A percentile compares a stretch with the other conserved stretches of the same genome.
These are phyloP conservation scores for Amphipyra tragopoginis DNA, from an alignment of 2,888 invertebrate genomes.

Conservation along the genomic window DNA sequence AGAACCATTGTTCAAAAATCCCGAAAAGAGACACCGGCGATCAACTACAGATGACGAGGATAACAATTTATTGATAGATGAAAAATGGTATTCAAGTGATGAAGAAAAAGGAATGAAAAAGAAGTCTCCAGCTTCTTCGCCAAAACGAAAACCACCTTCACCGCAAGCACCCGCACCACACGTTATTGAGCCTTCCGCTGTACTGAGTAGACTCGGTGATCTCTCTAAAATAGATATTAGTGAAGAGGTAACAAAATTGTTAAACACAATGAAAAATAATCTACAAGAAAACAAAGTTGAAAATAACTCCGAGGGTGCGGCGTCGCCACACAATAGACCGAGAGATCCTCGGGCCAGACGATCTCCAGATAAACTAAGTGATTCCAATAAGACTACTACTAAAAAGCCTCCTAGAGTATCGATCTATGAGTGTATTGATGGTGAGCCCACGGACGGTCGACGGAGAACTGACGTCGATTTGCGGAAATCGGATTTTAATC, in stretches of 20 bases:
- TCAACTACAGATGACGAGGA: slow-evolving; percentile 90
- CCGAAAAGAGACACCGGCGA: slow-evolving; percentile 83
- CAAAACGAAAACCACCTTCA: slow-evolving; percentile 70
- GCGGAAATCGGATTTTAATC: slow-evolving; percentile 86
- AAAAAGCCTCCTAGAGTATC: slow-evolving; percentile 85
- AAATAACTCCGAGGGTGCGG: slow-evolving; percentile 65
- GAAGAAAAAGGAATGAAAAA: slow-evolving; percentile 90
- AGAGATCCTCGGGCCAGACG: slow-evolving; percentile 83
- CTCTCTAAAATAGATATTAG: slow-evolving; percentile 93
- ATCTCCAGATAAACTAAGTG: slow-evolving; percentile 78
- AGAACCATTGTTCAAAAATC: slow-evolving; percentile 84
- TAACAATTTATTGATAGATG: slow-evolving; percentile 89
- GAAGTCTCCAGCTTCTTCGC: slow-evolving; percentile 81
- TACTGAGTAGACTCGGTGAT: slow-evolving; percentile 92
- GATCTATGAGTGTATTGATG: slow-evolving; percentile 91
- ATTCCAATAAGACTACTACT: slow-evolving; percentile 62
- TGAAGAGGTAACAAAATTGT: slow-evolving; percentile 92
- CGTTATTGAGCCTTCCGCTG: slow-evolving; percentile 85
- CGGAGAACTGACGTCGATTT: slow-evolving; percentile 88
- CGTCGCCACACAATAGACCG: slow-evolving; percentile 66
- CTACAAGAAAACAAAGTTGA: slow-evolving; percentile 77
- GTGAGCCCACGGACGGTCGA: slow-evolving; percentile 86
- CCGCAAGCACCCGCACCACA: slow-evolving; percentile 83
- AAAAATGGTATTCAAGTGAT: slow-evolving; percentile 95
- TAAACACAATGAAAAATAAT: slow-evolving; percentile 91